A percentile compares a stretch with the other conserved stretches of the same genome.
Conservation (phyloP, 2,797 vertebrate genomes). For the Hippoglossus hippoglossus region DNA sequence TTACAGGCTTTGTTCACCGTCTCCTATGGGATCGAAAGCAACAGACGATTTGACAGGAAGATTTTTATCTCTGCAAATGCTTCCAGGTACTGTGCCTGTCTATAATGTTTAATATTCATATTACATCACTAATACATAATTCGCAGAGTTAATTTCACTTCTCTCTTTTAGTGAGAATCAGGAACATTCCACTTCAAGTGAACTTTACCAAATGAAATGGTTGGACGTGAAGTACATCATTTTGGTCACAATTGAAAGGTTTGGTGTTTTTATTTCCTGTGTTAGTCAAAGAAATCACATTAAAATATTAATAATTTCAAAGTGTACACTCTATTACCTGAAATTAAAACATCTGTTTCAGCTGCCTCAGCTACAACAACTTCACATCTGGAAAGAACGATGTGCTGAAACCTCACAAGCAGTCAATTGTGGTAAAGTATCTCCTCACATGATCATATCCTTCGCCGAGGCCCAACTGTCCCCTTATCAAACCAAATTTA, state of each 20-base stretch:
- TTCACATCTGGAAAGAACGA: conserved; percentile 78
- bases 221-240: conserved; percentile 87
- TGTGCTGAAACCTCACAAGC: conserved; percentile 70
- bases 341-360: conserved; percentile 47
- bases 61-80: conserved; percentile 82
- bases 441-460: neutral
- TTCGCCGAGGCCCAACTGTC: too few relatives aligned
- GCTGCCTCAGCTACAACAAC: conserved; percentile 85
- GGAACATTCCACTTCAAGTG: conserved; percentile 38
- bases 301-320: neutral
- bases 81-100: conserved; percentile 79
- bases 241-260: conserved; percentile 79
- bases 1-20: conserved; percentile 80
- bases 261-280: conserved; percentile 22
- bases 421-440: conserved; percentile 82
- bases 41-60: conserved; percentile 68
- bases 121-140: neutral
- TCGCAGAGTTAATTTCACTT: neutral
- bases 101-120: neutral
- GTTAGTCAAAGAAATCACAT: neutral
- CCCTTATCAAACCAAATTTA: too few relatives aligned
- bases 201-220: conserved; percentile 55
- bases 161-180: conserved; percentile 79
- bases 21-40: conserved; percentile 81
- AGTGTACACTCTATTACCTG: neutral